Evolutionary conservation across 2,888 invertebrate genomes (phyloP).

Genomic region (Diaperis boleti): DNA sequence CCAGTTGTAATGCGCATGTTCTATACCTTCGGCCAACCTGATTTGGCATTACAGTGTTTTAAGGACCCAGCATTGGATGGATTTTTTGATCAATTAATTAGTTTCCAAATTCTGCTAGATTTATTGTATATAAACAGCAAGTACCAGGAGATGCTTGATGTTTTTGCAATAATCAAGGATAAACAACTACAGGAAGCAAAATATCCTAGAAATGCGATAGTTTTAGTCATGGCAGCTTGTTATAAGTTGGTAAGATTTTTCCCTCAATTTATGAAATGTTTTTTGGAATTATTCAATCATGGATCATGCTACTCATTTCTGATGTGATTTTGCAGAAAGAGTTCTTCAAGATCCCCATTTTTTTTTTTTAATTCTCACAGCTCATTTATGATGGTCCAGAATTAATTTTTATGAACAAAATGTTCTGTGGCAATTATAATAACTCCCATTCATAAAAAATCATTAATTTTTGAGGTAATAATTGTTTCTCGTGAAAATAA

Average conservation of each 20-base stretch:
- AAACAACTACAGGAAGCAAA: conserved; percentile 74
- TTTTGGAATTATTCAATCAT: too few relatives aligned
- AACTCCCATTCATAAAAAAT: too few relatives aligned
- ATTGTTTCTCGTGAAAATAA: too few relatives aligned
- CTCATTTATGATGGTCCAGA: too few relatives aligned
- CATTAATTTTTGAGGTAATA: too few relatives aligned
- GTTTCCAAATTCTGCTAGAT: conserved; percentile 78
- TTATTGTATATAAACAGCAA: conserved; percentile 76
- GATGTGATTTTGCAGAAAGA: too few relatives aligned
- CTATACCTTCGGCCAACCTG: conserved; percentile 76
- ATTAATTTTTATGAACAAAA: too few relatives aligned
- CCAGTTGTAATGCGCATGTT: conserved; percentile 86
- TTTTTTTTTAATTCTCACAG: too few relatives aligned
- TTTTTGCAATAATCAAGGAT: conserved; percentile 73
- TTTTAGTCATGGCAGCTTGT: conserved; percentile 78
- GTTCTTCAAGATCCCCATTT: too few relatives aligned
- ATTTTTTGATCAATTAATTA: conserved; percentile 80
- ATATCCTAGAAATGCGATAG: conserved; percentile 77
- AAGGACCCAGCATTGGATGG: conserved; percentile 71
- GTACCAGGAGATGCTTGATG: conserved; percentile 75
- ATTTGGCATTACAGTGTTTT: conserved; percentile 76
- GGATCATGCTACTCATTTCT: too few relatives aligned
- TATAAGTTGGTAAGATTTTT: conserved; percentile 83
- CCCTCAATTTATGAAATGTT: too few relatives aligned
- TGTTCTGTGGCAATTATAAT: too few relatives aligned